Evolutionary conservation across 2,797 vertebrate species (phyloP), one percentile per base, ranked within the genome.

Genomic region (Champsocephalus gunnari): DNA sequence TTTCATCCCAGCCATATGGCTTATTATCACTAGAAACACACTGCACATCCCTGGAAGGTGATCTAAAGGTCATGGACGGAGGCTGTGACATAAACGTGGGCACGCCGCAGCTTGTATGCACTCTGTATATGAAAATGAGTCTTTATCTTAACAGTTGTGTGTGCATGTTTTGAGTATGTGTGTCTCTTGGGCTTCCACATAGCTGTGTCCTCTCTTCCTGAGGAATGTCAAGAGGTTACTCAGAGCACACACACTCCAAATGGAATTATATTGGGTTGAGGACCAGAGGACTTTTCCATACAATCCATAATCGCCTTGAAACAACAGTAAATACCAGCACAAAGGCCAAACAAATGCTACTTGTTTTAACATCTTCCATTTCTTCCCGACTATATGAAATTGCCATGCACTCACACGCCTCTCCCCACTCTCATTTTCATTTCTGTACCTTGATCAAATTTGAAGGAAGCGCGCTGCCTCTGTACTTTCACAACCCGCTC

Each of bases 271-370:
- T 69, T 34, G 50, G 21, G 64, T 58, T 49, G 57, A 60, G 65
- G 71, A 89, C 24, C n/a, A 0, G 69, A 63, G 71, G 56, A 83
- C 71, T 69, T 59, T 55, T 61, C 75, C 79, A 78, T 63, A 73
- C 71, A 72, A 87, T 88, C 83, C 74, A 74, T 85, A 79, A 85
- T 86, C 81, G 69, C 82, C 83, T 75, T 48, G 66, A 86, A 85
- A 80, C 21, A 70, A 75, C 79, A 78, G 80, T 6, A 68, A 71
- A 71, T 73, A 77, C 76, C 63, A 63, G 82, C 65, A 58, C 67
- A 92, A 89, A 90, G 87, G 89, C 78, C 82, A 90, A 78, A 83
- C 55, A 87, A 86, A 84, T 80, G 16, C 21, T 59, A 45, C 72
- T 66, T 51, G 43, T 75, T 81, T 84, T 69, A 79, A 79, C 74